Base-by-base conservation (phyloP, 2,797 vertebrate species). In the Kryptolebias ocellatus region DNA sequence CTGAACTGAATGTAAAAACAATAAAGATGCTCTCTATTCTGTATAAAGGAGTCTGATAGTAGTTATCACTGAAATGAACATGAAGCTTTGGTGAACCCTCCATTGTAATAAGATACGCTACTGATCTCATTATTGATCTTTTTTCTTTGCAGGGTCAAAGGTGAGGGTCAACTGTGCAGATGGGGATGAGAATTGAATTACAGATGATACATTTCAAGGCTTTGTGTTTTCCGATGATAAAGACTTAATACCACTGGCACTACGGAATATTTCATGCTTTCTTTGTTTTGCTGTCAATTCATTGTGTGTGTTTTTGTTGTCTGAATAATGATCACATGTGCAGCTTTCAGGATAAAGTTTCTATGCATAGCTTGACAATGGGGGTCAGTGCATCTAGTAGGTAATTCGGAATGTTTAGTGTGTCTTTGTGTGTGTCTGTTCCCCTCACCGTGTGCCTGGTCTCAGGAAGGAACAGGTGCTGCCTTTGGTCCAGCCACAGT, bases 401-500 rank as follows among this genome's bases (percentile, higher is more conserved):
- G 53, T n/a, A 24, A 16, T 20, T 63, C 15, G 50, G 46, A 24
- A 24, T 24, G 20, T 24, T 24, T 24, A 24, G 20, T 24, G 20
- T 24, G 20, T 24, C n/a, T 53, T 20, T 42, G 20, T 20, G 12
- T 54, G 12, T 53, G 54, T 62, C 65, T 53, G 60, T 52, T 66
- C 34, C 24, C 54, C 80, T 90, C 89, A 98, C 97, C 97, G 94
- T 87, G 95, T 95, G 34, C 93, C 95, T 0, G 95, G 95, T 86
- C 95, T 94, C 73, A 97, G 93, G 89, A 98, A 97, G 80, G 95
- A n/a, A 42, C 97, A 98, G 84, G 95, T 95, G 67, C 96, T 96
- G 58, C 96, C 96, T 0, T 94, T 83, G 0, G 95, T 95, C 97
- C 97, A 99, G 44, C 97, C 97, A 0, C 97, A 98, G 89, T 99